These are phyloP conservation scores for Bombyx mandarina DNA, from an alignment of 1,140 invertebrate species.

Conservation along the genomic window DNA sequence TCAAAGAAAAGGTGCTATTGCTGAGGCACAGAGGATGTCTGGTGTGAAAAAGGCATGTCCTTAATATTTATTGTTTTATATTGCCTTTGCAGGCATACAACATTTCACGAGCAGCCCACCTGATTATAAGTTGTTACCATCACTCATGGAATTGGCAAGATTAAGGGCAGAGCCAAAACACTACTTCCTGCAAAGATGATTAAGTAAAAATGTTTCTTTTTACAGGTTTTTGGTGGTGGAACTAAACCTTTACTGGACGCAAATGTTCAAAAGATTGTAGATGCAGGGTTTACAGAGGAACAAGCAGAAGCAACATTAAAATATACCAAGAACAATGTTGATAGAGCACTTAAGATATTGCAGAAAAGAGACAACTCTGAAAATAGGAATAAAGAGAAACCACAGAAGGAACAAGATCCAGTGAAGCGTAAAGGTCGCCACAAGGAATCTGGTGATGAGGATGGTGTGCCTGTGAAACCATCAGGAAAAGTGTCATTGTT, in stretches of 20 bases:
- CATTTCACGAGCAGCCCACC: too few relatives aligned
- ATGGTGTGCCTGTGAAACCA: slow-evolving; percentile 78
- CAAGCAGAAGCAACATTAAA: slow-evolving; percentile 82
- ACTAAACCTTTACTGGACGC: slow-evolving; percentile 81
- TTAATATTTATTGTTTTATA: too few relatives aligned
- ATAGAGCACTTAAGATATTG: slow-evolving; percentile 78
- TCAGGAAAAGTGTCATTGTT: slow-evolving; percentile 88
- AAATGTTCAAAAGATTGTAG: slow-evolving; percentile 85
- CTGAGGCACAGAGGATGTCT: slow-evolving; percentile 84
- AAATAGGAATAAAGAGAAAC: slow-evolving; percentile 58
- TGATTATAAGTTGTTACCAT: too few relatives aligned
- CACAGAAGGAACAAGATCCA: slow-evolving; percentile 45
- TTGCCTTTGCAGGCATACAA: too few relatives aligned
- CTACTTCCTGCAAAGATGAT: too few relatives aligned
- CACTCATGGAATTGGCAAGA: too few relatives aligned
- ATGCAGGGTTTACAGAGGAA: slow-evolving; percentile 84
- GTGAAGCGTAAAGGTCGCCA: slow-evolving; percentile 69
- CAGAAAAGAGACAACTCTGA: slow-evolving; percentile 72
- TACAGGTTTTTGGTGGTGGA: slow-evolving; percentile 78
- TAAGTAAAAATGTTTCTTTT: slow-evolving; percentile 3
- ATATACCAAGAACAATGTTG: slow-evolving; percentile 81
- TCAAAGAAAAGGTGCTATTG: slow-evolving; percentile 88
- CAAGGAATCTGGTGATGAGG: slow-evolving; percentile 72
- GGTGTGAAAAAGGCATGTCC: slow-evolving; percentile 75
- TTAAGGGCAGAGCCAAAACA: too few relatives aligned